These are phyloP conservation scores for Plecotus auritus DNA, from an alignment of 2,113 vertebrate species.

Conservation along the genomic window DNA sequence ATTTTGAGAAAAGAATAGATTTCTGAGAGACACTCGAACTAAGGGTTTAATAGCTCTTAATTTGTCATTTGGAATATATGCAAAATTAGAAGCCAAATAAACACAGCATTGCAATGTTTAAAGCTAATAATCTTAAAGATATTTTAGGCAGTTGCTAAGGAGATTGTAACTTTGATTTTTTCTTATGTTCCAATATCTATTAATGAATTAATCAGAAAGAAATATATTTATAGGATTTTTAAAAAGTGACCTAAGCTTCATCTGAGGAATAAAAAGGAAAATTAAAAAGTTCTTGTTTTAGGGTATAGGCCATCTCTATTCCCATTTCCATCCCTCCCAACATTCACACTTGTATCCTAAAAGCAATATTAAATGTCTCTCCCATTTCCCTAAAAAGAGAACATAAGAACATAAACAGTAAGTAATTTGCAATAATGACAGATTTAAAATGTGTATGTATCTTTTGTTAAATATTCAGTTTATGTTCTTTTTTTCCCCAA, in stretches of 20 bases:
- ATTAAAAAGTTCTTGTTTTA: not conserved
- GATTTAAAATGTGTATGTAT: not conserved
- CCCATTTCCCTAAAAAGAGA: not conserved
- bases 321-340: not conserved
- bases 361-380: not conserved
- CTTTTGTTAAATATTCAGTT: not conserved
- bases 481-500: not conserved
- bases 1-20: slow-evolving; percentile 36
- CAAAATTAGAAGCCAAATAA: slow-evolving; percentile 56
- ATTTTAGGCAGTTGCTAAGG: slow-evolving; percentile 10
- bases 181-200: not conserved
- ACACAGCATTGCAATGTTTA: slow-evolving; percentile 51
- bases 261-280: not conserved
- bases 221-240: not conserved
- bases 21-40: slow-evolving; percentile 41
- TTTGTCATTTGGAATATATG: slow-evolving; percentile 50
- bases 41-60: slow-evolving; percentile 61
- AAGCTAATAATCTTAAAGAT: slow-evolving; percentile 5
- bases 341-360: not conserved
- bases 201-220: not conserved
- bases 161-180: slow-evolving; percentile 1
- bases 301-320: not conserved
- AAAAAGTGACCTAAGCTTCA: not conserved
- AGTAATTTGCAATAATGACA: not conserved
- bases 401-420: not conserved